Percentiles rank a stretch among this genome's conserved stretches.
Evolutionary conservation across 2,797 vertebrate genomes (phyloP).

Genomic region (Alfaro cultratus): DNA sequence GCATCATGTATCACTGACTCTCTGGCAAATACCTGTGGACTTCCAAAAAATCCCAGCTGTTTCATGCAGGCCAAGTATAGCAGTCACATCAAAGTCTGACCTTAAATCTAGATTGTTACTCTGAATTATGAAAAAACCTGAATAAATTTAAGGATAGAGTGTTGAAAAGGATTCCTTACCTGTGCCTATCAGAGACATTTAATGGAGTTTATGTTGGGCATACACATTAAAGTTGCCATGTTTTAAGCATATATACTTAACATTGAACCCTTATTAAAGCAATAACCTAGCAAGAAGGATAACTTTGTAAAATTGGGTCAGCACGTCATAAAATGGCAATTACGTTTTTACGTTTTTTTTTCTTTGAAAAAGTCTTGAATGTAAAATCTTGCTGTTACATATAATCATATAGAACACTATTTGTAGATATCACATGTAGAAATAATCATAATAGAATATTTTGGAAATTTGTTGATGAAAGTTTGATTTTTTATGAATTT

Average conservation of each 20-base stretch:
- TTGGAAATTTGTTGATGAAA: background rate
- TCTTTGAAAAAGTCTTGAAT: background rate
- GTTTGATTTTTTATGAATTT: background rate
- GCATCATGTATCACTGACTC: constrained; percentile 78
- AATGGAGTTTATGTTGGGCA: background rate
- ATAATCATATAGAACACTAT: too few species aligned
- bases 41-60: constrained; percentile 66
- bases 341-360: background rate
- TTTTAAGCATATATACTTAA: background rate
- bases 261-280: background rate
- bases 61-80: constrained; percentile 68
- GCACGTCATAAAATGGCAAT: background rate
- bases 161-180: background rate
- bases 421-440: background rate
- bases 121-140: background rate
- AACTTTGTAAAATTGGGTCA: background rate
- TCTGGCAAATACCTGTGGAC: constrained; percentile 67
- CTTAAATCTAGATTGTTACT: constrained; percentile 48
- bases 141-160: background rate
- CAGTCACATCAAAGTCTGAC: constrained; percentile 58
- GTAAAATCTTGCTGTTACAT: background rate
- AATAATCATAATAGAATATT: background rate
- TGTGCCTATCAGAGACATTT: background rate
- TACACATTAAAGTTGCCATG: background rate
- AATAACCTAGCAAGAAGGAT: background rate